Evolutionary conservation across 2,888 invertebrate species (phyloP), one percentile per base, ranked within the genome.

Genomic region (Dusona sp.): DNA sequence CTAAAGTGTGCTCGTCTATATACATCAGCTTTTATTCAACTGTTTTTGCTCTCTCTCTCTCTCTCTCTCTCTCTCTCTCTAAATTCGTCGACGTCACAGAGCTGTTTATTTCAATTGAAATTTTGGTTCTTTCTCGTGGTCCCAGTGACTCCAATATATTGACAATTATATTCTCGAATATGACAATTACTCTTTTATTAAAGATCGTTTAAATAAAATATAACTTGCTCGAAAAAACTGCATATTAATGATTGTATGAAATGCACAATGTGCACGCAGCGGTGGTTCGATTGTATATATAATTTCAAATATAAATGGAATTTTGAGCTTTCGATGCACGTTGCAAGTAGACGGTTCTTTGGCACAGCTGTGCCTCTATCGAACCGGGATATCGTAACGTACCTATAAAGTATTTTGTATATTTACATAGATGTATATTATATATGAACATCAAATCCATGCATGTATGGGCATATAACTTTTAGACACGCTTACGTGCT

Each of bases 351-450:
- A 33, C 7, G 42, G 67, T 67, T 67, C 67, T 67, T 42, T 36
- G 67, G 67, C 42, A 36, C 67, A 67, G 67, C 67, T 67, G 67
- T 67, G 67, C n/a, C 67, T 67, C 22, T 42, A 22, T 67, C 36
- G n/a, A 38, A 67, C 22, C 36, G 22, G 67, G 38, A 67, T 67
- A 67, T 38, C 11, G 19, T 51, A 54, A 22, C 54, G 22, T 54
- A 19, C 9, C 54, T 54, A 54, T 54, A 54, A 54, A 54, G 11
- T 54, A 54, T 54, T 54, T 54, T 54, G 54, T n/a, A 54, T 54
- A 54, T 54, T 54, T 54, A 22, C 54, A 54, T 54, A 54, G 54
- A 22, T 54, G 33, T 54, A 54, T 9, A n/a, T 2, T n/a, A 54
- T n/a, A 54, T n/a, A 54, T n/a, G 1, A 54, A 54, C 16, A 54